Conservation (phyloP, 1,140 invertebrate species). For the Wiebesia pumilae region DNA sequence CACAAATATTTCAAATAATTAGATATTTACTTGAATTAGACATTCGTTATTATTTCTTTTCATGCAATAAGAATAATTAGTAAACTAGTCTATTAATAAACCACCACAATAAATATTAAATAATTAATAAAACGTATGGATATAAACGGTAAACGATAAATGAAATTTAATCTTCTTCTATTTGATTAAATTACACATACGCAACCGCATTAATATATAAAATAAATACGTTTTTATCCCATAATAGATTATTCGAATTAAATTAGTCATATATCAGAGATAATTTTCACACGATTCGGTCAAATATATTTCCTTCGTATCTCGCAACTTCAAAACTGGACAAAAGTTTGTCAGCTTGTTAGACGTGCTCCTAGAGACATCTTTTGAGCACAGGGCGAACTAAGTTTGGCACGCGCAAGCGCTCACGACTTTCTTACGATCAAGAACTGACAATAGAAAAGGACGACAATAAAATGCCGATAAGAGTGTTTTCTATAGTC, state of each 20-base stretch:
- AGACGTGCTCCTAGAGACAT: constrained; percentile 64
- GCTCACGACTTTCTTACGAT: constrained; percentile 19
- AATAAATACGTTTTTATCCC: constrained; percentile 10
- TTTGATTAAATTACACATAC: background rate
- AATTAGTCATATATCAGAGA: background rate
- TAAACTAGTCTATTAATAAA: background rate
- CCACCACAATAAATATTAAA: background rate
- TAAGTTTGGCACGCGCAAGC: constrained; percentile 56
- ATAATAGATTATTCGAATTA: constrained; percentile 23
- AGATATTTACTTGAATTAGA: too few relatives aligned
- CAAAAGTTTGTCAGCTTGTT: constrained; percentile 64
- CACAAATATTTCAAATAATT: background rate
- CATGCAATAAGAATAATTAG: background rate
- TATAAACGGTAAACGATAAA: background rate
- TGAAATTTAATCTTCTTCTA: background rate
- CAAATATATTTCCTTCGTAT: background rate
- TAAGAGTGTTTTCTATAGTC: constrained; percentile 52
- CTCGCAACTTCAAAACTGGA: constrained; percentile 35
- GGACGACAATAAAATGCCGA: constrained; percentile 44
- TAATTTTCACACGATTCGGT: background rate
- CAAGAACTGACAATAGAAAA: background rate
- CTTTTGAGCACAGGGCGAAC: constrained; percentile 58
- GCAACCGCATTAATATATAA: background rate
- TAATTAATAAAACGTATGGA: background rate
- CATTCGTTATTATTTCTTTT: too few relatives aligned